phyloP scores from a whole-genome alignment of 2,797 vertebrate species.

The Malacoctenus gilli region DNA sequence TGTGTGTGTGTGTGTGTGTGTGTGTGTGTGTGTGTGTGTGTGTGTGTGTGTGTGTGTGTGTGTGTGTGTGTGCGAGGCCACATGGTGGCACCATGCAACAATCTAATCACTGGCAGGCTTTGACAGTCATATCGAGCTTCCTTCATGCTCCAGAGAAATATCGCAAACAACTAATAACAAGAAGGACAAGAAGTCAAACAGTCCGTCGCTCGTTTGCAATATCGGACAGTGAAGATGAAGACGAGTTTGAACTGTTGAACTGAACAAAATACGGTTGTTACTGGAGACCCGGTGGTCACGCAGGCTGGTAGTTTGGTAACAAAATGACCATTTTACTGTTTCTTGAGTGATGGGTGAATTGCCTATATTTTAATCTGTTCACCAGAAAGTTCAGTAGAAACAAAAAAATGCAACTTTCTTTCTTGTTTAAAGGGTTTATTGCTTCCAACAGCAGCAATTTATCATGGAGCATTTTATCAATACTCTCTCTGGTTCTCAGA shows the following conservation, averaged over 20 bases:
- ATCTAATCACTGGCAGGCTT: constrained; percentile 1
- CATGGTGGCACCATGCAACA: constrained; percentile 57
- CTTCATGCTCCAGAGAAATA: background rate
- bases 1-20: too few relatives aligned
- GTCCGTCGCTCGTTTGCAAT: background rate
- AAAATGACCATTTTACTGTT: too few relatives aligned
- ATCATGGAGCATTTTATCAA: constrained; percentile 8
- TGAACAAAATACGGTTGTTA: background rate
- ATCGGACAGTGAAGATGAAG: background rate
- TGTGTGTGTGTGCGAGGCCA: constrained; percentile 43
- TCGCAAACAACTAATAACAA: background rate
- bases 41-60: too few relatives aligned
- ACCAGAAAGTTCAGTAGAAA: too few relatives aligned
- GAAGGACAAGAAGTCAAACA: background rate
- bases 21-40: too few relatives aligned
- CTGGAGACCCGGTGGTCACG: too few relatives aligned
- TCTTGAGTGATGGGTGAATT: too few relatives aligned
- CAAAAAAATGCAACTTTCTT: background rate
- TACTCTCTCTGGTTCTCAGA: background rate
- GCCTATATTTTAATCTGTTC: too few relatives aligned
- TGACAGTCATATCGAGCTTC: background rate
- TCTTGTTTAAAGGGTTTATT: too few relatives aligned
- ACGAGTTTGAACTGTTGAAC: background rate
- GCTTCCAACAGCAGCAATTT: background rate
- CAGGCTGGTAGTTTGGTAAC: background rate